Conservation (phyloP, 2,888 invertebrate species). For the Masnerella sp. region DNA sequence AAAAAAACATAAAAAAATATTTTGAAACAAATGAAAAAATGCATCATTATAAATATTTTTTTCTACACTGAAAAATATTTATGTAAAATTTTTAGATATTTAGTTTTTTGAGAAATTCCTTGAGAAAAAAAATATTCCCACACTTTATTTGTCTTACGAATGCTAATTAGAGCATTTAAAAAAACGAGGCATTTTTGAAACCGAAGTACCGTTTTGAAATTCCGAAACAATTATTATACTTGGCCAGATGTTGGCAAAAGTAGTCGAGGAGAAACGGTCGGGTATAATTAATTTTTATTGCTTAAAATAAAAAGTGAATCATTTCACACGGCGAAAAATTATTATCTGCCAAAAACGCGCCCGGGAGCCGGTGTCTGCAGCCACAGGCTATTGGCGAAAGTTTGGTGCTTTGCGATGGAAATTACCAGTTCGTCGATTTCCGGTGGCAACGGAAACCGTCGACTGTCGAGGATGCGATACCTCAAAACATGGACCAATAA, state of each 20-base stretch:
- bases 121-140: too few relatives aligned
- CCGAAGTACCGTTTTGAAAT: constrained; percentile 27
- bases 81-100: too few relatives aligned
- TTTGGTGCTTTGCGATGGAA: constrained; percentile 68
- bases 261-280: constrained; percentile 9
- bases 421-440: constrained; percentile 68
- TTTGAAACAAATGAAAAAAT: too few relatives aligned
- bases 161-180: constrained; percentile 7
- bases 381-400: constrained; percentile 66
- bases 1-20: too few relatives aligned
- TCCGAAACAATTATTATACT: constrained; percentile 26
- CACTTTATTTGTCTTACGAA: too few relatives aligned
- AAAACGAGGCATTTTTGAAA: not conserved
- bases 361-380: constrained; percentile 48
- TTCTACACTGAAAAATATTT: too few relatives aligned
- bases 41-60: too few relatives aligned
- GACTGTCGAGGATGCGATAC: constrained; percentile 48
- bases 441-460: constrained; percentile 67
- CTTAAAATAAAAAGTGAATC: constrained; percentile 48
- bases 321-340: constrained; percentile 50
- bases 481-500: constrained; percentile 39
- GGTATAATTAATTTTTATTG: constrained; percentile 54
- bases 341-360: constrained; percentile 46
- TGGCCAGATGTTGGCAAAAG: constrained; percentile 13
- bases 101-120: too few relatives aligned